phyloP scores from a whole-genome alignment of 2,888 invertebrate genomes.

The Cephonodes hylas region DNA sequence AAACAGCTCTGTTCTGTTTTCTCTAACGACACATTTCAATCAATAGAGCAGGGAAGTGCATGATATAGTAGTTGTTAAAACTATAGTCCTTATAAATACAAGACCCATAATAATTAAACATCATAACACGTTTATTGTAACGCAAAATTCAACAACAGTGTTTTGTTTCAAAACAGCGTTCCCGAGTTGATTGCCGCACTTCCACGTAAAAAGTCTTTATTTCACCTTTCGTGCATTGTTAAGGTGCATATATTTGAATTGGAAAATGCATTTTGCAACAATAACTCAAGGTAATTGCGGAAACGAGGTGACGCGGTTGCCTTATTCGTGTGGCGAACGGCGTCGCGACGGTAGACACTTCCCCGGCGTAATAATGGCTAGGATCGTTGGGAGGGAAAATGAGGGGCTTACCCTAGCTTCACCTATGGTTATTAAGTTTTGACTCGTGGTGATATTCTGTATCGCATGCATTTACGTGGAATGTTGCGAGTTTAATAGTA shows the following conservation, averaged over 20 bases:
- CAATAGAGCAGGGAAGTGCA: too few relatives aligned
- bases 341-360: background rate
- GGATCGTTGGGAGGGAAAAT: conserved; percentile 1
- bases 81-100: too few relatives aligned
- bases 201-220: background rate
- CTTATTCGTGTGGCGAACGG: conserved; percentile 25
- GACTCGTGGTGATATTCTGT: conserved; percentile 1
- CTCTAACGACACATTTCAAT: too few relatives aligned
- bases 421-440: conserved; percentile 8
- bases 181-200: background rate
- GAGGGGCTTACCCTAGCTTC: conserved; percentile 1
- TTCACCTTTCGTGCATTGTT: background rate
- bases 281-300: conserved; percentile 37
- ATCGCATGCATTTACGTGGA: background rate
- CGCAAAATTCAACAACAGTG: too few relatives aligned
- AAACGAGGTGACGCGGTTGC: conserved; percentile 33
- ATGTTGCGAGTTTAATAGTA: too few relatives aligned
- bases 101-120: too few relatives aligned
- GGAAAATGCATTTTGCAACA: conserved; percentile 31
- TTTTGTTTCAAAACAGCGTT: too few relatives aligned
- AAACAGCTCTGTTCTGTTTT: too few relatives aligned
- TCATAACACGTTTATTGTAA: too few relatives aligned
- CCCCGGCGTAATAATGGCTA: background rate
- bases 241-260: conserved; percentile 19
- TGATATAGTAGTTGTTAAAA: too few relatives aligned